Base-by-base conservation (phyloP, 2,797 vertebrate genomes). In the Chrysocyon brachyurus region DNA sequence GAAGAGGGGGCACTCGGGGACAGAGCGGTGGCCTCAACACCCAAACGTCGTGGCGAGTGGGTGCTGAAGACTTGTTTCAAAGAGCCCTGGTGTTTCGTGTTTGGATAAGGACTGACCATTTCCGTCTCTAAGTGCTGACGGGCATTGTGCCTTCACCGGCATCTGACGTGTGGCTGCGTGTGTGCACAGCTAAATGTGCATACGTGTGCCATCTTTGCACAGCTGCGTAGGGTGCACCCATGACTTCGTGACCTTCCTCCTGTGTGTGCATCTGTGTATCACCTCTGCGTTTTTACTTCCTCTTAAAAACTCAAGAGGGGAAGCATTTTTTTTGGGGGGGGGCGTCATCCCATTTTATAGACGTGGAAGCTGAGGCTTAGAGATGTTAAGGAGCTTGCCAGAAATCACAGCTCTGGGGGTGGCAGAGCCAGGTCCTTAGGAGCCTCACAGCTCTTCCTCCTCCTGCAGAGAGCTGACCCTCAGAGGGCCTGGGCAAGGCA, bases 81-180 rank as follows among this genome's bases (percentile, higher is more conserved):
- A 57, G 14, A 17, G 17, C 78, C 26, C 57, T 31, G 5, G 33
- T 22, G 12, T 66, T 15, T 12, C n/a, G 12, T 64, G 28, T 16
- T 3, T n/a, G 15, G 10, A 1, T 6, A 8, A 40, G 15, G 63
- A 4, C 22, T 21, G 2, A 0, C 61, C 40, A 1, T 22, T 9
- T 66, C 87, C 40, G 72, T 33, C 57, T 46, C 22, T 61, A 5
- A 28, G 12, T 15, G 2, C 26, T 28, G 64, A 36, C 5, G 0
- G n/a, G 52, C 26, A 17, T 28, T 21, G 22, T 19, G 24, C 26
- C 52, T 28, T 78, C n/a, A 3, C 49, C 11, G 0, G 4, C 6
- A 17, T 22, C 36, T 87, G 54, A 19, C 21, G 4, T 15, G 73
- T 19, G 26, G 12, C 72, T 3, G 46, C 5, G 1, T 2, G 6